These are phyloP conservation scores for Zophobas atratus DNA, from an alignment of 1,140 invertebrate species.

Conservation along the genomic window DNA sequence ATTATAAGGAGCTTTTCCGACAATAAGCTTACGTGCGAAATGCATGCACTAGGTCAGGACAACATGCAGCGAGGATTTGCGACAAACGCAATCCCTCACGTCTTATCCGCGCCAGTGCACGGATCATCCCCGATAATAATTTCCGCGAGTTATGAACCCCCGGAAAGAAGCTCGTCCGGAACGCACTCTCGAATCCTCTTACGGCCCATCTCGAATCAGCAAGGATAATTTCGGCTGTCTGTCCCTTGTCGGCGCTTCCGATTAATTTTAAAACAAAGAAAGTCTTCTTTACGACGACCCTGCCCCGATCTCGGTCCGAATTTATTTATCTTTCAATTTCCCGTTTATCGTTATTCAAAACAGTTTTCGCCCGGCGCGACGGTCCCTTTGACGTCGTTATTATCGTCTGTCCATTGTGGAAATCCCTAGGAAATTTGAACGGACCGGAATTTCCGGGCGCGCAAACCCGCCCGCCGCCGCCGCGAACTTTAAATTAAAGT, in stretches of 20 bases:
- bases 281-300: not conserved
- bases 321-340: conserved; percentile 28
- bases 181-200: not conserved
- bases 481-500: conserved; percentile 56
- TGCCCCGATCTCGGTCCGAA: not conserved
- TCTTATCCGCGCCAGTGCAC: not conserved
- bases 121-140: not conserved
- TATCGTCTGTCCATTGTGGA: conserved; percentile 20
- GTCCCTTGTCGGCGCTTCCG: conserved; percentile 7
- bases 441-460: conserved; percentile 17
- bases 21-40: conserved; percentile 36
- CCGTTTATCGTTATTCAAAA: conserved; percentile 19
- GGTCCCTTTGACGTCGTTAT: conserved; percentile 22
- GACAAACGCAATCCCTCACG: conserved; percentile 19
- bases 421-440: conserved; percentile 27
- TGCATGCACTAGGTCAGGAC: conserved; percentile 25
- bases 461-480: not conserved
- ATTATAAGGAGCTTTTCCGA: conserved; percentile 37
- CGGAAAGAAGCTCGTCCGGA: not conserved
- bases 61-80: conserved; percentile 33
- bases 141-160: not conserved
- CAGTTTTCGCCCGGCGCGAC: conserved; percentile 1
- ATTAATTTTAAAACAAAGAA: conserved; percentile 13
- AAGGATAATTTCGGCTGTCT: conserved; percentile 4
- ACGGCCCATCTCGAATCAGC: not conserved